phyloP scores from a whole-genome alignment of 2,888 invertebrate species.

The Cecidostiba fungosa region DNA sequence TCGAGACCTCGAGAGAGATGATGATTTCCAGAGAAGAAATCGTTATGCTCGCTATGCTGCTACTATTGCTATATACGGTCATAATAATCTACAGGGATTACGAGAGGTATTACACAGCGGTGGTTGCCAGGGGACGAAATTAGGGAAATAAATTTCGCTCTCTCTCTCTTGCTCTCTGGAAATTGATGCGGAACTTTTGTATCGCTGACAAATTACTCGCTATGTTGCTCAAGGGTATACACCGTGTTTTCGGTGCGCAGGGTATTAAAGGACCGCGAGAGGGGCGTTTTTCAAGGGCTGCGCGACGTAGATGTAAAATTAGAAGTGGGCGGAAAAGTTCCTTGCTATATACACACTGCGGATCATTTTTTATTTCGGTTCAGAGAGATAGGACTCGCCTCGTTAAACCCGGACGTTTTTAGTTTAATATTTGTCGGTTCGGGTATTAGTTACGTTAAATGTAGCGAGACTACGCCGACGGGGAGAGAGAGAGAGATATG shows the following conservation, averaged over 20 bases:
- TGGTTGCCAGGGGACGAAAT: conserved; percentile 50
- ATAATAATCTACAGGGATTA: conserved; percentile 64
- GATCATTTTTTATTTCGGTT: background rate
- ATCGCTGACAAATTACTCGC: conserved; percentile 60
- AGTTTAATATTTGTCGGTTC: background rate
- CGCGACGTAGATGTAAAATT: background rate
- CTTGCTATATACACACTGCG: background rate
- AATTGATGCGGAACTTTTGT: conserved; percentile 35
- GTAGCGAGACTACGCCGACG: background rate
- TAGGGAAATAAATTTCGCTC: conserved; percentile 61
- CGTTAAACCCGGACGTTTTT: background rate
- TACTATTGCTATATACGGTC: conserved; percentile 29
- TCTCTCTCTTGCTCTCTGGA: background rate
- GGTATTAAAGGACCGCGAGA: background rate
- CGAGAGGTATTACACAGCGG: conserved; percentile 34
- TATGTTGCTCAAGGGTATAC: conserved; percentile 8
- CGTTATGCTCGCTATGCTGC: conserved; percentile 30
- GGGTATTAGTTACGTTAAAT: conserved; percentile 7
- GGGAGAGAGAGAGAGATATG: background rate
- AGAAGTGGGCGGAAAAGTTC: background rate
- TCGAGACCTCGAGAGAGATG: conserved; percentile 22
- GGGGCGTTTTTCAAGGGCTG: conserved; percentile 21
- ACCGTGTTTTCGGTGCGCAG: conserved; percentile 11
- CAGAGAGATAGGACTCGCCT: background rate
- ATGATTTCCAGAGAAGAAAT: conserved; percentile 48